Percentiles rank a stretch among this genome's conserved stretches.
Evolutionary conservation across 2,888 invertebrate genomes (phyloP).

Genomic region (Mechanitis mazaeus): DNA sequence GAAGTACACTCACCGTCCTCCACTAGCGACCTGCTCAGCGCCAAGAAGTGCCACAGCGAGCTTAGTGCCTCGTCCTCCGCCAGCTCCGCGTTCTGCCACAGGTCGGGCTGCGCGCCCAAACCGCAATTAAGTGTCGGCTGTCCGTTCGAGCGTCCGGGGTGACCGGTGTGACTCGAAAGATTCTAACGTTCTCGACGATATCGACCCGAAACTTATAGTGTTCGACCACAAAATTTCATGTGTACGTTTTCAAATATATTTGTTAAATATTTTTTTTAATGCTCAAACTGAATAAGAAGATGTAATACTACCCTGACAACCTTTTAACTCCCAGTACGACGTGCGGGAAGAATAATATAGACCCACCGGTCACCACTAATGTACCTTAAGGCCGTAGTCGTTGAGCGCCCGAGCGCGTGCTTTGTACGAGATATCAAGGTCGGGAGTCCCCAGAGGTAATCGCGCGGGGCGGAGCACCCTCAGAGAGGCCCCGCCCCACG

Average conservation of each 20-base stretch:
- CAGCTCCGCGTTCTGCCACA: conserved; percentile 87
- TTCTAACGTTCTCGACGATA: too few relatives aligned
- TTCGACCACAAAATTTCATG: neutral
- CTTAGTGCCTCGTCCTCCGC: conserved; percentile 85
- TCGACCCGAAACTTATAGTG: too few relatives aligned
- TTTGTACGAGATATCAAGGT: conserved; percentile 83
- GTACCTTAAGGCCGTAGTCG: conserved; percentile 88
- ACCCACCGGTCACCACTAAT: neutral
- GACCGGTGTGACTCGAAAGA: too few relatives aligned
- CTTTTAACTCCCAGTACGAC: too few relatives aligned
- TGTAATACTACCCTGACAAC: too few relatives aligned
- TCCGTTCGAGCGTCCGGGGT: neutral
- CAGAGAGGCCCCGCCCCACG: conserved; percentile 82
- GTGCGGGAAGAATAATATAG: too few relatives aligned
- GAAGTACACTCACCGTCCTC: conserved; percentile 74
- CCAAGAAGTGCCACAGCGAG: conserved; percentile 90
- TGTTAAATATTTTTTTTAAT: too few relatives aligned
- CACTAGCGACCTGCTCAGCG: conserved; percentile 81
- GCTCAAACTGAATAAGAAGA: too few relatives aligned
- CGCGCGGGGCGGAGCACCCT: conserved; percentile 58
- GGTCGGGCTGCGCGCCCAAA: conserved; percentile 76
- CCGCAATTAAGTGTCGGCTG: neutral
- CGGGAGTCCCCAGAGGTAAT: conserved; percentile 63
- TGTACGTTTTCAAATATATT: too few relatives aligned
- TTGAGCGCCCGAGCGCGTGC: conserved; percentile 83